Conservation (phyloP, 2,888 invertebrate genomes). For the Cephonodes hylas region DNA sequence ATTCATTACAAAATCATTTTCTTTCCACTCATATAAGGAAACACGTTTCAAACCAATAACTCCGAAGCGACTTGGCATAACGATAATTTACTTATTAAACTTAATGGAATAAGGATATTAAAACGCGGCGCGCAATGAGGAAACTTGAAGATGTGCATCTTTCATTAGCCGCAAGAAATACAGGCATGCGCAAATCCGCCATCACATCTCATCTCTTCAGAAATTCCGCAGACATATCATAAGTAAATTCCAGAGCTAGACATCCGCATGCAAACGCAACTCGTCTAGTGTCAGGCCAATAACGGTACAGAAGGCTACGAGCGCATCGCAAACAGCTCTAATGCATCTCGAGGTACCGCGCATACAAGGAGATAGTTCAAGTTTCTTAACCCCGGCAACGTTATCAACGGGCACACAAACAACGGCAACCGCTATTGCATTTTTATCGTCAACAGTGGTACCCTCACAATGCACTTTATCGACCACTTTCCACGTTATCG, state of each 20-base stretch:
- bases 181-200: neutral
- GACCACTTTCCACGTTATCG: slow-evolving; percentile 58
- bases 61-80: neutral
- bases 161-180: neutral
- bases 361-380: slow-evolving; percentile 40
- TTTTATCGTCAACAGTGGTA: slow-evolving; percentile 48
- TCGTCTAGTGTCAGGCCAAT: slow-evolving; percentile 53
- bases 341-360: slow-evolving; percentile 60
- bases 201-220: neutral
- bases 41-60: neutral
- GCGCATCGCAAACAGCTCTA: slow-evolving; percentile 62
- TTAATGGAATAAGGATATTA: too few relatives aligned
- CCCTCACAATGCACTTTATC: slow-evolving; percentile 68
- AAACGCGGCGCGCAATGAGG: neutral
- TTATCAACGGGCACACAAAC: slow-evolving; percentile 54
- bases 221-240: neutral
- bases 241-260: slow-evolving; percentile 12
- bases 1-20: too few relatives aligned
- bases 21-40: too few relatives aligned
- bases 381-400: slow-evolving; percentile 47
- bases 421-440: slow-evolving; percentile 44
- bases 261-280: slow-evolving; percentile 1
- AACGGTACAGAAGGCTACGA: slow-evolving; percentile 62
- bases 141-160: neutral
- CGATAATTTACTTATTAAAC: too few relatives aligned